Evolutionary conservation across 2,113 vertebrate genomes (phyloP), one percentile per base, ranked within the genome.

Genomic region (Lepisosteus osseus): DNA sequence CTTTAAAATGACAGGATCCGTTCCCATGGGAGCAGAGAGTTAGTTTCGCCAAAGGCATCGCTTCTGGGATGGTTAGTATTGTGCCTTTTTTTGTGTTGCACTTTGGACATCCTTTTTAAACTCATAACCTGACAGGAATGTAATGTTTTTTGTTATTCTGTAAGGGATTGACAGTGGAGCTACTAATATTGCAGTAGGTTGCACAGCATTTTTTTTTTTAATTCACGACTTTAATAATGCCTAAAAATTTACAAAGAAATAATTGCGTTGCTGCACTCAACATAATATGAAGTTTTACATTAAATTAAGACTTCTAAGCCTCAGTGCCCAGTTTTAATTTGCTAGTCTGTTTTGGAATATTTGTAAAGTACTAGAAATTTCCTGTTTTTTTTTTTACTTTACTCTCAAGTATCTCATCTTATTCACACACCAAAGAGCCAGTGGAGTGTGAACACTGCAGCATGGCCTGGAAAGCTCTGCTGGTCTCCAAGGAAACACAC

Each of bases 21-120:
- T 96, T 97, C 86, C 92, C 95, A 77, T 98, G 96, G 96, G 86
- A 95, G 71, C 95, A 97, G 89, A 95, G 96, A 72, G 95, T 98
- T 85, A 95, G 93, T 81, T 98, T 96, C 89, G 94, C 96, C 77
- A 96, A 94, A 89, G 92, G 95, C 84, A 96, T 98, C 56, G 93
- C 96, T 11, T 95, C 95, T 42, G 96, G 96, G 86, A 98, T 98
- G 96, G 96, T 98, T 86, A 96, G 95, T 80, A 7, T 17, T 70
- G 68, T 13, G 4, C 6, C 2, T 5, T 45, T 2, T 73, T 12
- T 57, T 45, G 68, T 61, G 11, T 55, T 54, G 43, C 42, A 8
- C 55, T 56, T 63, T 64, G 47, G 43, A 59, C 29, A 51, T 51
- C 47, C 29, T 29, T 29, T 29, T 29, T 29, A 29, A 29, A 29